A percentile compares a stretch with the other conserved stretches of the same genome.
These are phyloP conservation scores for Trichogramma evanescens DNA, from an alignment of 2,888 invertebrate species.

Conservation along the genomic window DNA sequence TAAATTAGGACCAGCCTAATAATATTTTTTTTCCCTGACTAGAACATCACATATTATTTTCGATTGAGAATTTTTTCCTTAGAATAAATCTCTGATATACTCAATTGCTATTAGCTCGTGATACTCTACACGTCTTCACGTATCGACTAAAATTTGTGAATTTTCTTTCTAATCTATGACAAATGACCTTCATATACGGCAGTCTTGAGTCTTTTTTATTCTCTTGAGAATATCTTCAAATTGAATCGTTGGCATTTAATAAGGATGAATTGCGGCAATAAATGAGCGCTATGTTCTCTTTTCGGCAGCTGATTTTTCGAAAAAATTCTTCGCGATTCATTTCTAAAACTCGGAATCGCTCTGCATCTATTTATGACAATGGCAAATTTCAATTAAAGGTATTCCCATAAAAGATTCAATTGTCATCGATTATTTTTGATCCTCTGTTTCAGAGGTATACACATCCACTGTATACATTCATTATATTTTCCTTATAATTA, in stretches of 20 bases:
- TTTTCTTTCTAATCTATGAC: neutral
- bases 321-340: no score
- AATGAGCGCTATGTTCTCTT: neutral
- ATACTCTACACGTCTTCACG: conserved; percentile 16
- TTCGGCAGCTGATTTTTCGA: neutral
- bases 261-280: neutral
- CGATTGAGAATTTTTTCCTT: neutral
- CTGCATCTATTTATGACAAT: neutral
- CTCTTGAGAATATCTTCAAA: conserved; percentile 12
- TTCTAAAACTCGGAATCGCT: no score
- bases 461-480: neutral
- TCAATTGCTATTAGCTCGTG: conserved; percentile 21
- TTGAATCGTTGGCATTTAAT: neutral
- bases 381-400: conserved; percentile 6
- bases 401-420: conserved; percentile 4
- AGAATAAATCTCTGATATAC: conserved; percentile 12
- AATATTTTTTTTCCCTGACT: conserved; percentile 18
- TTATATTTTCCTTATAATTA: conserved; percentile 6
- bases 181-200: conserved; percentile 2
- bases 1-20: conserved; percentile 37
- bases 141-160: no score
- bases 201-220: conserved; percentile 12
- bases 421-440: neutral
- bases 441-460: neutral
- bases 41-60: conserved; percentile 19